phyloP scores from a whole-genome alignment of 92 coral and sea anemone species.

The Parazoanthus swiftii region DNA sequence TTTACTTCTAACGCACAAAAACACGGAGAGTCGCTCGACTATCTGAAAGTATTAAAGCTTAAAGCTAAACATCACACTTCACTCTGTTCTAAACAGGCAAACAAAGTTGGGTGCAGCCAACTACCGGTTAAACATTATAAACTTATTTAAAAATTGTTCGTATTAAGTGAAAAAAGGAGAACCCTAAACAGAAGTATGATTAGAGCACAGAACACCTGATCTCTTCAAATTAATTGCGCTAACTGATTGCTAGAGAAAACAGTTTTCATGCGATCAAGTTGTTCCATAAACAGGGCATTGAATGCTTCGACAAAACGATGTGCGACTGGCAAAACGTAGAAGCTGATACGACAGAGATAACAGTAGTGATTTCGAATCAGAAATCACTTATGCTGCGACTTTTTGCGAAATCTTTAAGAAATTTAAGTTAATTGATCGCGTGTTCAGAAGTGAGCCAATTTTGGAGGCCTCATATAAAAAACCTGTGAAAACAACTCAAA shows the following conservation, averaged over 20 bases:
- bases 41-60: background rate
- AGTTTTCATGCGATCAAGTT: background rate
- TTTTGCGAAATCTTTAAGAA: background rate
- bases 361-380: background rate
- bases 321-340: background rate
- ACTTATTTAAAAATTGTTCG: background rate
- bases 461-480: background rate
- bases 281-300: background rate
- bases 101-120: background rate
- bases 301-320: background rate
- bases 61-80: background rate
- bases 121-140: background rate
- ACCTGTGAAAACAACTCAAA: background rate
- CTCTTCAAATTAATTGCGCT: background rate
- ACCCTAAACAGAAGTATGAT: background rate
- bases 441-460: background rate
- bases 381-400: background rate
- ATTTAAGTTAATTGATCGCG: background rate
- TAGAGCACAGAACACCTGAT: no score
- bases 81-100: background rate
- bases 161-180: background rate
- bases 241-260: background rate
- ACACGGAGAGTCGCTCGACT: background rate
- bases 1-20: background rate
- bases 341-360: slow-evolving; percentile 30